Conservation (phyloP, 2,797 vertebrate species). For the Echeneis naucrates region DNA sequence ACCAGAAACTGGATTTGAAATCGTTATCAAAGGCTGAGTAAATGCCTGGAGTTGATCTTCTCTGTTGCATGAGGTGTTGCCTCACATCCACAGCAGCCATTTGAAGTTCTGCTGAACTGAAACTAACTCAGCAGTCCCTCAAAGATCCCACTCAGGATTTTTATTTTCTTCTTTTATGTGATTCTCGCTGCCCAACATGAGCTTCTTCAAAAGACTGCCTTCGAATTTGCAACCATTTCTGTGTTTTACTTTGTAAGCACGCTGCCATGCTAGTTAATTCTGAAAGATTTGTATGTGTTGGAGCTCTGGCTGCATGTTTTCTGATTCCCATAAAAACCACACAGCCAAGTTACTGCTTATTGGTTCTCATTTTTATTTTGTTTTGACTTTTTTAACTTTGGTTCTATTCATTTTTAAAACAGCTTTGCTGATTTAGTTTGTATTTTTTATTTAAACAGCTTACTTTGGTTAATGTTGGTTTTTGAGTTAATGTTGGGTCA, state of each 20-base stretch:
- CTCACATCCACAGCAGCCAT: slow-evolving; percentile 38
- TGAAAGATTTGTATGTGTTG: too few species aligned
- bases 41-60: slow-evolving; percentile 20
- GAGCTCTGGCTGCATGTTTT: neutral
- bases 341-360: neutral
- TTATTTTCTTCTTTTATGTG: neutral
- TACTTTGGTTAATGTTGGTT: too few species aligned
- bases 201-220: neutral
- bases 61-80: slow-evolving; percentile 22
- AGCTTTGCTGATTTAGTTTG: too few species aligned
- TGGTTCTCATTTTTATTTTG: too few species aligned
- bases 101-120: slow-evolving; percentile 38
- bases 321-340: neutral
- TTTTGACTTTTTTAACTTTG: too few species aligned
- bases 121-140: neutral
- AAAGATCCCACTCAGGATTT: slow-evolving; percentile 2
- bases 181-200: neutral
- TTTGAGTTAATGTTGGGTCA: too few species aligned
- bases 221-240: neutral
- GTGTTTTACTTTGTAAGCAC: neutral
- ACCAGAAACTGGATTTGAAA: slow-evolving; percentile 45
- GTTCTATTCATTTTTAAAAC: too few species aligned
- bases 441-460: too few species aligned
- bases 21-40: slow-evolving; percentile 30
- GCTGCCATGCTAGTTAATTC: neutral